Conservation (phyloP, 2,797 vertebrate genomes). For the Onychomys arenicola region DNA sequence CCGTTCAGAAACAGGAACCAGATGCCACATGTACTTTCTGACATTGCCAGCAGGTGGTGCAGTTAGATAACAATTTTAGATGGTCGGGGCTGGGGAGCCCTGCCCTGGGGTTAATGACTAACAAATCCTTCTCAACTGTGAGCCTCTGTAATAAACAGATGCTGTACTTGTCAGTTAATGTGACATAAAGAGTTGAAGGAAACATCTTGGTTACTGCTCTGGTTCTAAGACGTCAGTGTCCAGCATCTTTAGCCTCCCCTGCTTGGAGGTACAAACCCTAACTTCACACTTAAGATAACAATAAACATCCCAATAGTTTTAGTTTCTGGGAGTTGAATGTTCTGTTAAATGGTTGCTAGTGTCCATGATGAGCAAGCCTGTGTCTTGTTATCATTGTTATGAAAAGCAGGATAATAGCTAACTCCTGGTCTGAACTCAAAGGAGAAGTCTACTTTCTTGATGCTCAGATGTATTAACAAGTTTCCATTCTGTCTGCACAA, state of each 20-base stretch:
- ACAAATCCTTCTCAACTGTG: background rate
- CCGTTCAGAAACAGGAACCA: rapidly evolving
- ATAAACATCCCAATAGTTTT: too few species aligned
- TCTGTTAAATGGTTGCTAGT: background rate
- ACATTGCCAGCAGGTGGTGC: slow-evolving; percentile 76
- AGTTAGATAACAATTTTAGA: background rate
- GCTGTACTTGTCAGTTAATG: background rate
- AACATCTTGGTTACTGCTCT: background rate
- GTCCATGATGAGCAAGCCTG: background rate
- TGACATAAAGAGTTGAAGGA: background rate
- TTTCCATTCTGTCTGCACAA: background rate
- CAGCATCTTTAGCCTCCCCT: background rate
- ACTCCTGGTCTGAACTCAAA: background rate
- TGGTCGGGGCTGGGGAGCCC: rapidly evolving
- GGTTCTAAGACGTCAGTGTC: background rate
- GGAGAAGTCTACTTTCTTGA: background rate
- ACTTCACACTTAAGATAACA: background rate
- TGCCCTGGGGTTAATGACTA: background rate
- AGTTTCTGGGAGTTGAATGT: background rate
- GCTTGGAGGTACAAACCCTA: rapidly evolving
- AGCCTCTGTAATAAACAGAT: background rate
- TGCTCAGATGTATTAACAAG: too few species aligned
- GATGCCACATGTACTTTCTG: background rate
- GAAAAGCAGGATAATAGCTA: background rate
- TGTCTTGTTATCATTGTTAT: background rate